These are phyloP conservation scores for Propithecus coquereli DNA, from an alignment of 2,113 vertebrate species.

Conservation along the genomic window DNA sequence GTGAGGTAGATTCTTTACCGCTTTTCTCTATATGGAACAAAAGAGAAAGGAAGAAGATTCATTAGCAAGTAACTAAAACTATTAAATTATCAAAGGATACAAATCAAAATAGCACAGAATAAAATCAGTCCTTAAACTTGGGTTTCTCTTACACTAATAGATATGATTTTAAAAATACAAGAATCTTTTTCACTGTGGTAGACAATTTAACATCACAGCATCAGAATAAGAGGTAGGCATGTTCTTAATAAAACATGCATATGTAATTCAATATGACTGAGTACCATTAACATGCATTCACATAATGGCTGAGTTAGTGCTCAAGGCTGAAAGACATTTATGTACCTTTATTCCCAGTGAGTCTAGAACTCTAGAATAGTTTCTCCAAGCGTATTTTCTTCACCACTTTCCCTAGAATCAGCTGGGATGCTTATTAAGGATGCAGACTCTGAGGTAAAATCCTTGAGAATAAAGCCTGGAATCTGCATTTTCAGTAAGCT, in stretches of 20 bases:
- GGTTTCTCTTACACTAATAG: background rate
- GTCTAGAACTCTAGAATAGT: background rate
- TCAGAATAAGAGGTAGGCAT: background rate
- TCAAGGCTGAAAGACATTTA: background rate
- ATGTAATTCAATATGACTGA: background rate
- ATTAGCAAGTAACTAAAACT: background rate
- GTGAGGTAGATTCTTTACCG: conserved; percentile 99
- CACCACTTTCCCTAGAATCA: background rate
- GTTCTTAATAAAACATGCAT: background rate
- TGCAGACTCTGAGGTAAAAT: background rate
- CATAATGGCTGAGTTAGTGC: background rate
- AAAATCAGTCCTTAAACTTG: background rate
- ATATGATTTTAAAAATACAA: background rate
- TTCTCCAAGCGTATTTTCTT: background rate
- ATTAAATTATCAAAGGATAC: background rate
- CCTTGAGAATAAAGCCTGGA: background rate
- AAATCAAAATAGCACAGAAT: conserved; percentile 1
- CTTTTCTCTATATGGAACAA: conserved; percentile 82
- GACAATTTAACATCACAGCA: background rate
- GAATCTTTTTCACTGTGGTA: background rate
- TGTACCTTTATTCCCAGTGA: background rate
- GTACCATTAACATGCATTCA: background rate
- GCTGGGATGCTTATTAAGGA: background rate
- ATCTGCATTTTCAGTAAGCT: background rate
- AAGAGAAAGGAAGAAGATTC: conserved; percentile 48